Conservation (phyloP, 2,113 vertebrate genomes). For the Brachyistius frenatus region DNA sequence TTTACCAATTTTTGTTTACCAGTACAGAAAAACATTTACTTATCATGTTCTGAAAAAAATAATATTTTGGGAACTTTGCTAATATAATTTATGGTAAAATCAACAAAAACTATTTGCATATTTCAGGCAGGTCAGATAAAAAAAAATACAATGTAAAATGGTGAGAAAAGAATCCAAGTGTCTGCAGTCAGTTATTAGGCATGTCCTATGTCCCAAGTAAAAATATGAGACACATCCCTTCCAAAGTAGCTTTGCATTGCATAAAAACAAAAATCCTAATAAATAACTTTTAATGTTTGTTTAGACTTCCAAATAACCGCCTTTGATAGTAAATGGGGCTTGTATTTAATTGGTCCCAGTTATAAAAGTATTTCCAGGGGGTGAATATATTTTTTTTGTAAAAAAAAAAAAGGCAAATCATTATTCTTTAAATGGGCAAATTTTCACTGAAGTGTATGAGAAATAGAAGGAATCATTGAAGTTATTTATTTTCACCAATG, state of each 20-base stretch:
- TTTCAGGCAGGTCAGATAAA: neutral
- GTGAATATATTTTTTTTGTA: neutral
- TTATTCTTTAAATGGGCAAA: neutral
- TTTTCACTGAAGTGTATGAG: neutral
- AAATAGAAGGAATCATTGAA: neutral
- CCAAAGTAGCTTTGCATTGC: neutral
- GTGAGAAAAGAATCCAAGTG: neutral
- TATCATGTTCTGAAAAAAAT: neutral
- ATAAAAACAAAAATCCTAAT: neutral
- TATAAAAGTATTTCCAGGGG: neutral
- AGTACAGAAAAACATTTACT: neutral
- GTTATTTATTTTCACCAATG: neutral
- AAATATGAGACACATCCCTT: neutral
- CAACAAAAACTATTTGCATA: neutral
- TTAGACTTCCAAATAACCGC: neutral
- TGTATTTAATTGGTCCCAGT: neutral
- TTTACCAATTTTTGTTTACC: neutral
- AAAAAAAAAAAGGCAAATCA: neutral
- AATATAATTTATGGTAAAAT: neutral
- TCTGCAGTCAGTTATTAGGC: neutral
- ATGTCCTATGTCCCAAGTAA: neutral
- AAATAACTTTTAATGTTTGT: neutral
- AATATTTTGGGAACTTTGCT: neutral
- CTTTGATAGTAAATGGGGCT: neutral
- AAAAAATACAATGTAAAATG: neutral